Percentiles rank a stretch among this genome's conserved stretches.
These are phyloP conservation scores for Chymomyza procnemis DNA, from an alignment of 2,888 invertebrate genomes.

Conservation along the genomic window DNA sequence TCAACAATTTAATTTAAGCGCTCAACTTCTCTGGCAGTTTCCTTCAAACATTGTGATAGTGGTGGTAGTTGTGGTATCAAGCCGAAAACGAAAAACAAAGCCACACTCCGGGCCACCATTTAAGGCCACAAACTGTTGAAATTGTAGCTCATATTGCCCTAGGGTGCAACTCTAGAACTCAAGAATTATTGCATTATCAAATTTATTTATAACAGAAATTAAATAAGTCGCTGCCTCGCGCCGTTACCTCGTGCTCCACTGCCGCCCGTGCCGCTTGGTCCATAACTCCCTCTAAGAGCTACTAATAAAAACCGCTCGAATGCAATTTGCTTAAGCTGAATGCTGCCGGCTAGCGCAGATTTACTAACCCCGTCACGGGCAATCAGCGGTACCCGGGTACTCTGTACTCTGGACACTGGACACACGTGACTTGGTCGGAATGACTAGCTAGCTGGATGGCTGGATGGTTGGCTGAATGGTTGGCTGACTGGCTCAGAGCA, in stretches of 20 bases:
- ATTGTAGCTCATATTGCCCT: background rate
- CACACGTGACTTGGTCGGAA: background rate
- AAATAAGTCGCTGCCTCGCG: constrained; percentile 46
- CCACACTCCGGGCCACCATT: background rate
- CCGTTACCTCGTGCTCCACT: background rate
- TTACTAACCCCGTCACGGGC: constrained; percentile 19
- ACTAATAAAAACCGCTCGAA: constrained; percentile 47
- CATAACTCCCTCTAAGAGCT: constrained; percentile 9
- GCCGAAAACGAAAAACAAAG: background rate
- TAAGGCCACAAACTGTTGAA: background rate
- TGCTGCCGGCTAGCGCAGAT: constrained; percentile 30
- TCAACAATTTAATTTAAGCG: constrained; percentile 1
- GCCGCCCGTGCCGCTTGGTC: background rate
- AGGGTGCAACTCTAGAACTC: background rate
- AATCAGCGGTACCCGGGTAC: background rate
- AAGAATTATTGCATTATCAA: constrained; percentile 44
- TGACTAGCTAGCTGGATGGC: background rate
- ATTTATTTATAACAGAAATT: constrained; percentile 72
- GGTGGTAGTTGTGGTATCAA: background rate
- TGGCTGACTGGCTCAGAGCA: constrained; percentile 47
- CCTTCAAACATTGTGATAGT: background rate
- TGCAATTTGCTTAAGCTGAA: constrained; percentile 53
- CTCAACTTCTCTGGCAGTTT: background rate
- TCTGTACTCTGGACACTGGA: background rate
- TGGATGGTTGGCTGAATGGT: background rate